Evolutionary conservation across 2,797 vertebrate species (phyloP), one percentile per base, ranked within the genome.

Genomic region (Luscinia megarhynchos): DNA sequence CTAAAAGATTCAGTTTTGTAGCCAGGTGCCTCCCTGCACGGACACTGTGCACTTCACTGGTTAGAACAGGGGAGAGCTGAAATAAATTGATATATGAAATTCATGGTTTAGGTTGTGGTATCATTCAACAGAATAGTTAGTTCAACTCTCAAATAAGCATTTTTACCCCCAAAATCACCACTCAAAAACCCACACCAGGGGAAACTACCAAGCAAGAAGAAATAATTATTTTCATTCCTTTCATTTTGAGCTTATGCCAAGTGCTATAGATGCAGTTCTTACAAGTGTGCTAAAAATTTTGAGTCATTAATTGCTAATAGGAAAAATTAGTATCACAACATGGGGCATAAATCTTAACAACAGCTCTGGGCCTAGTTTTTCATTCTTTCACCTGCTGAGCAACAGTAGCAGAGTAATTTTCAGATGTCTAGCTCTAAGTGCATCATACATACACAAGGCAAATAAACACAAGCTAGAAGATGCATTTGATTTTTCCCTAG

Each of bases 21-120:
- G 99, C 98, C 81, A 99, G 97, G 96, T 99, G 99, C 32, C 99
- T 97, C 70, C 99, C 99, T 5, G 99, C 99, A 32, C 99, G 99
- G 64, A 99, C 99, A 81, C 99, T 99, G 96, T 99, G 99, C 40
- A 99, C 99, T 96, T 99, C 99, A 24, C 99, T 99, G 93, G 98
- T 99, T 95, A 99, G 97, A 88, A 99, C 98, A n/a, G 99, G 97
- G 6, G 99, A 99, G 89, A 99, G 98, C 99, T 99, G 59, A 24
- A 96, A 89, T 11, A 70, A 76, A 91, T 55, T 19, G 6, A 90
- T 10, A 82, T 0, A 79, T 4, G 4, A 10, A n/a, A 82, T 62
- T n/a, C 43, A 46, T 2, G 5, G 13, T 30, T 61, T 61, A 73
- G 40, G 26, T 6, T 77, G 50, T 11, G n/a, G 7, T 6, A 29